Evolutionary conservation across 2,888 invertebrate species (phyloP).

Genomic region (Ypsolopha scabrella): DNA sequence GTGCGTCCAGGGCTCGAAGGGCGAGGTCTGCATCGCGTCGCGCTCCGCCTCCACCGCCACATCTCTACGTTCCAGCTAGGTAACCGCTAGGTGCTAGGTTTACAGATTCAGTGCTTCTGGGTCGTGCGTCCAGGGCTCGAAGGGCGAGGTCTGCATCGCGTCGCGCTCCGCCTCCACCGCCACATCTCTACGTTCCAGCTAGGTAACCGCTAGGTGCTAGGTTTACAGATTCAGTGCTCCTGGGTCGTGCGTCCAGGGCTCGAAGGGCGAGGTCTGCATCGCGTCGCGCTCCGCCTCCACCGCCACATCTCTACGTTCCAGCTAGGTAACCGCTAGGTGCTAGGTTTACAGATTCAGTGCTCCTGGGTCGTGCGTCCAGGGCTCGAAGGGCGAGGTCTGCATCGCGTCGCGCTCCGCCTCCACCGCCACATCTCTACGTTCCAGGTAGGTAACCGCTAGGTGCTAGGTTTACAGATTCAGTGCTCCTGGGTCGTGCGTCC

Average conservation of each 20-base stretch:
- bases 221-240: constrained; percentile 68
- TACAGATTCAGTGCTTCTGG: constrained; percentile 73
- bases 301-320: constrained; percentile 57
- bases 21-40: constrained; percentile 73
- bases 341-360: constrained; percentile 64
- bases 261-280: constrained; percentile 76
- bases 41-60: constrained; percentile 53
- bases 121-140: constrained; percentile 74
- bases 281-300: constrained; percentile 47
- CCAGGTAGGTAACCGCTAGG: constrained; percentile 58
- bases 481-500: too few species aligned
- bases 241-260: constrained; percentile 76
- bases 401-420: constrained; percentile 49
- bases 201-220: too few species aligned
- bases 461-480: too few species aligned
- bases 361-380: constrained; percentile 75
- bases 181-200: constrained; percentile 58
- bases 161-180: constrained; percentile 50
- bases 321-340: too few species aligned
- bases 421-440: constrained; percentile 57
- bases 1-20: constrained; percentile 74
- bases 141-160: constrained; percentile 75
- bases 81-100: too few species aligned
- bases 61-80: constrained; percentile 60
- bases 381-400: constrained; percentile 77